Percentiles rank a stretch among this genome's conserved stretches.
Conservation (phyloP, 2,888 invertebrate species). For the Morpho deidamia region DNA sequence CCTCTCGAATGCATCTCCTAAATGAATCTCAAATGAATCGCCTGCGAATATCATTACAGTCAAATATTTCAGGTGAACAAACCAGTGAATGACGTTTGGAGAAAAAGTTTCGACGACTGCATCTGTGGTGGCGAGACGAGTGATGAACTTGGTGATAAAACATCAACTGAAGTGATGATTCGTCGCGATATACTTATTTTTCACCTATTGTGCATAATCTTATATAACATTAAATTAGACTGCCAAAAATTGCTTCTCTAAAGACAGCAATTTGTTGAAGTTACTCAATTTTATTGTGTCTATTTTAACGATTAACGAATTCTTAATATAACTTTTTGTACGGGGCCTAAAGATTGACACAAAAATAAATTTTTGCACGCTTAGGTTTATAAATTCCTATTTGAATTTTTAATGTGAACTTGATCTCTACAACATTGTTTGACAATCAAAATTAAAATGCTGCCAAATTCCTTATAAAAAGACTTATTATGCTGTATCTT, state of each 20-base stretch:
- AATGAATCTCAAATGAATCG: too few relatives aligned
- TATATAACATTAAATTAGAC: too few relatives aligned
- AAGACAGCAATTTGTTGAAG: too few relatives aligned
- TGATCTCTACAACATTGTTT: conserved; percentile 15
- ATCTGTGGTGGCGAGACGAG: conserved; percentile 52
- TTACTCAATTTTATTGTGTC: too few relatives aligned
- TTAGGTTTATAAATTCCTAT: neutral
- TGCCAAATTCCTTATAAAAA: conserved; percentile 22
- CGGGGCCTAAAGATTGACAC: too few relatives aligned
- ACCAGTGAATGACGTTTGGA: conserved; percentile 59
- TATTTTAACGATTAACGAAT: too few relatives aligned
- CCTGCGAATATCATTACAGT: too few relatives aligned
- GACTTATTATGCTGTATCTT: conserved; percentile 23
- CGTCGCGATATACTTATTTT: conserved; percentile 6
- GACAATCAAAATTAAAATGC: conserved; percentile 13
- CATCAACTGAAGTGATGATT: neutral
- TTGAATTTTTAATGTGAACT: conserved; percentile 1
- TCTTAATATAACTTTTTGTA: too few relatives aligned
- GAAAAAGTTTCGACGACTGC: conserved; percentile 40
- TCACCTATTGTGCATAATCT: neutral
- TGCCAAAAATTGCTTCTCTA: too few relatives aligned
- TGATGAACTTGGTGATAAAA: conserved; percentile 7
- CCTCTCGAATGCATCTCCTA: too few relatives aligned
- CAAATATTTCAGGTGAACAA: conserved; percentile 50
- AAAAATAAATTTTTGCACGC: too few relatives aligned